Evolutionary conservation across 2,888 invertebrate genomes (phyloP), one percentile per base, ranked within the genome.

Genomic region (Melinaea marsaeus): DNA sequence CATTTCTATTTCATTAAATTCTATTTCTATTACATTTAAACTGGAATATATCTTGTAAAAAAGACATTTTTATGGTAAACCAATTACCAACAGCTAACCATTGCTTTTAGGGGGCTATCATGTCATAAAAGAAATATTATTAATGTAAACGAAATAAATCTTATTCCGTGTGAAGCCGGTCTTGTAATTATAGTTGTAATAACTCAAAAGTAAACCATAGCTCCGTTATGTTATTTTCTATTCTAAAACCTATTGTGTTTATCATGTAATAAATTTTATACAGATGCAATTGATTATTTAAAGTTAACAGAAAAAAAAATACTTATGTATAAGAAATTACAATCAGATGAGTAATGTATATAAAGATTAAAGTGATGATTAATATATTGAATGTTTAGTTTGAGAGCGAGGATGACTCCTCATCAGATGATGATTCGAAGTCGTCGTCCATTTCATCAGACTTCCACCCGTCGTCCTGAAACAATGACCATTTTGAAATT

Each of bases 391-490:
- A 13, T 32, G 32, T 51, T 51, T 51, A 51, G 32, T 51, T 11
- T 4, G 51, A 32, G 2, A 51, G 51, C 2, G 51, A 51, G 7
- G 51, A 51, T 32, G 51, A 32, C 3, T 51, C 51, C 5, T 51
- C 51, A 51, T 51, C 51, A 32, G 51, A 51, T 11, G 51, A 51
- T 9, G 32, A 51, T 32, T 51, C 22, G 4, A 32, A 51, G 32
- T 51, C 51, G 11, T 51, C 51, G 32, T 51, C 51, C 51, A 51
- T 51, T 3, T 51, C 32, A 51, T 51, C 51, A 2, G 51, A 32
- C 51, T 32, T 51, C 51, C 51, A 51, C 7, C 51, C 22, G 3
- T 51, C 32, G 32, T 32, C 51, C 51, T 51, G 32, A 3, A 51
- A 51, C 9, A 32, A 11, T 32, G n/a, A 46, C 2, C 11, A 46